These are phyloP conservation scores for Patella pellucida DNA, from an alignment of 2,888 invertebrate genomes.

Conservation along the genomic window DNA sequence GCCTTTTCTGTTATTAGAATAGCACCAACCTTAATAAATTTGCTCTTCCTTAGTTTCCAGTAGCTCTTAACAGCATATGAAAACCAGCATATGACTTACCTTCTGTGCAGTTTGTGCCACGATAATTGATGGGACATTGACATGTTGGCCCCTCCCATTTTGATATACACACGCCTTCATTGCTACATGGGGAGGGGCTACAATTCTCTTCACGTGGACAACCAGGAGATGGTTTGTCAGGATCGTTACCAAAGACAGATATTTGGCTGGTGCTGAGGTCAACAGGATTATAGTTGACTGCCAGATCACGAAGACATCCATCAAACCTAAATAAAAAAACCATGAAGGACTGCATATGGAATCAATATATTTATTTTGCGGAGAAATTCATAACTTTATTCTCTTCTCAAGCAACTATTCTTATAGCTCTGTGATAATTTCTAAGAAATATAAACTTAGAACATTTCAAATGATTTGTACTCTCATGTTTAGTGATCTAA, in stretches of 20 bases:
- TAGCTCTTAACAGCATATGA: no score
- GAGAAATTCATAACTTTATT: no score
- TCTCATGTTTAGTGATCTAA: no score
- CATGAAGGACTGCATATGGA: no score
- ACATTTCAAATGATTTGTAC: no score
- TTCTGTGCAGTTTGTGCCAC: slow-evolving; percentile 50
- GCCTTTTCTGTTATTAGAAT: no score
- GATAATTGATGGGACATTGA: slow-evolving; percentile 47
- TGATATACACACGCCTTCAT: slow-evolving; percentile 45
- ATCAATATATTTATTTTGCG: no score
- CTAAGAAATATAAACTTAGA: no score
- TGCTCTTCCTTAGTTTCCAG: no score
- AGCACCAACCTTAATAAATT: no score
- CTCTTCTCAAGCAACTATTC: no score
- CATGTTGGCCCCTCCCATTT: slow-evolving; percentile 54
- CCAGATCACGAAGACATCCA: slow-evolving; percentile 61
- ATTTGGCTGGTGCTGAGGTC: slow-evolving; percentile 41
- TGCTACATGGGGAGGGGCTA: slow-evolving; percentile 47
- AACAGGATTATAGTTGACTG: slow-evolving; percentile 47
- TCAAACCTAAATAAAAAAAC: slow-evolving; percentile 44
- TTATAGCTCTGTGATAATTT: no score
- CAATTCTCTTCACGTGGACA: slow-evolving; percentile 60
- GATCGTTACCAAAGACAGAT: slow-evolving; percentile 60
- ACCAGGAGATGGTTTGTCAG: slow-evolving; percentile 48
- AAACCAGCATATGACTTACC: slow-evolving; percentile 42